Base-by-base conservation (phyloP, 2,797 vertebrate genomes). In the Falco naumanni region DNA sequence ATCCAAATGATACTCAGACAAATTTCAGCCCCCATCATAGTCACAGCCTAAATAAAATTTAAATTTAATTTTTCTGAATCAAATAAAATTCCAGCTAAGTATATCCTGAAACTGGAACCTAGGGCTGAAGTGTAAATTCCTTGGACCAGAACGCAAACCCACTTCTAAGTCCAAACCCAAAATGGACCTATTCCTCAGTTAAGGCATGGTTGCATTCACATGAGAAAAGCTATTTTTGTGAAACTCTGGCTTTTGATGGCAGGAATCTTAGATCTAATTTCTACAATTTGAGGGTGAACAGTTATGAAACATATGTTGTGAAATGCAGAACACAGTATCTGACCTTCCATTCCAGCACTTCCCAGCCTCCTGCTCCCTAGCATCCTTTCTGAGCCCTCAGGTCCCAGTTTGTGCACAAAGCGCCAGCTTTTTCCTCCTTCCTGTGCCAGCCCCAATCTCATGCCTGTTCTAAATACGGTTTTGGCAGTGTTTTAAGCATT, bases 291-390 rank as follows among this genome's bases (percentile, higher is more conserved):
- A 84, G 45, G n/a, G 50, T 83, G 71, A 93, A 61, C 74, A 68
- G 74, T 61, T 64, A 66, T 43, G 57, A 80, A 89, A 66, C 94
- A 93, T 96, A 94, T 71, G 88, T 9, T 92, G 86, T 59, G 72
- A 83, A 65, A 70, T 4, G n/a, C 88, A 87, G 93, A 83, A 26
- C 0, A 2, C 48, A 70, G 81, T 57, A 74, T 77, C 75, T 95
- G 95, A 97, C 95, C 95, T 84, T 89, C 83, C 90, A 89, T 85
- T 93, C 91, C 93, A 93, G 68, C 71, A 51, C n/a, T 92, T 92
- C 10, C 4, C 72, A 81, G 79, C 51, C 69, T 94, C 66, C 84
- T 56, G 79, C 76, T 91, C 89, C 17, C 10, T 10, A 8, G 33
- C 79, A 91, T 69, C 33, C 13, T 90, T 66, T 48, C 72, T 24